Evolutionary conservation across 2,797 vertebrate genomes (phyloP).

Genomic region (Poecilia picta): DNA sequence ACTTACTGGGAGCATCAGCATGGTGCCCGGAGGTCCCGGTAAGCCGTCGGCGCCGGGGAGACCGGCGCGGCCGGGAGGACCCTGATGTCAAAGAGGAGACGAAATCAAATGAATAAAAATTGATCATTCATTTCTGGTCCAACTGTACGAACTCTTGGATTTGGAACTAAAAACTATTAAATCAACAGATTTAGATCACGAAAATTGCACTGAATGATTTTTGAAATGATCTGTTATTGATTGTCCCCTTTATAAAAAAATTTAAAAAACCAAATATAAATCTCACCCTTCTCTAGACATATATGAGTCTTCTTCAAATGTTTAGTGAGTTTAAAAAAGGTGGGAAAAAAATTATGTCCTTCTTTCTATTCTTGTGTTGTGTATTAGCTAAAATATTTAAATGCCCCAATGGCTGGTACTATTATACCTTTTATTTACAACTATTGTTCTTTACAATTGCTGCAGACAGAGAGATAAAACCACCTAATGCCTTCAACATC

Average conservation of each 20-base stretch:
- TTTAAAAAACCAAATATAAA: too few species aligned
- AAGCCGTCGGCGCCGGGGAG: conserved; percentile 95
- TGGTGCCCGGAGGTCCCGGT: conserved; percentile 96
- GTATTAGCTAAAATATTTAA: background rate
- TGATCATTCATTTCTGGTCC: background rate
- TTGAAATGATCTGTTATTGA: too few species aligned
- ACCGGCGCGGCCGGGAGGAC: conserved; percentile 91
- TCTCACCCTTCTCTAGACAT: too few species aligned
- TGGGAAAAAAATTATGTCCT: too few species aligned
- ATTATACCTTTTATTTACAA: background rate
- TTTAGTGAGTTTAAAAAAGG: too few species aligned
- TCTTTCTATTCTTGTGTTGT: background rate
- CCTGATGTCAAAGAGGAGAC: conserved; percentile 71
- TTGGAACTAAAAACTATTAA: too few species aligned
- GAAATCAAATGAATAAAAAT: background rate
- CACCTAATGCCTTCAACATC: background rate
- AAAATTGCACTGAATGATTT: too few species aligned
- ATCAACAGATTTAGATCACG: too few species aligned
- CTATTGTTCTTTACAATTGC: background rate
- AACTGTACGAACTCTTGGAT: background rate
- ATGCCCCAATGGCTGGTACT: background rate
- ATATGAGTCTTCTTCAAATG: too few species aligned
- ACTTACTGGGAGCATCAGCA: conserved; percentile 97
- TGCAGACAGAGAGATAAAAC: background rate
- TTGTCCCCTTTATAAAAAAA: too few species aligned